A percentile compares a stretch with the other conserved stretches of the same genome.
Evolutionary conservation across 1,140 invertebrate genomes (phyloP).

Genomic region (Cardiocondyla obscurior): DNA sequence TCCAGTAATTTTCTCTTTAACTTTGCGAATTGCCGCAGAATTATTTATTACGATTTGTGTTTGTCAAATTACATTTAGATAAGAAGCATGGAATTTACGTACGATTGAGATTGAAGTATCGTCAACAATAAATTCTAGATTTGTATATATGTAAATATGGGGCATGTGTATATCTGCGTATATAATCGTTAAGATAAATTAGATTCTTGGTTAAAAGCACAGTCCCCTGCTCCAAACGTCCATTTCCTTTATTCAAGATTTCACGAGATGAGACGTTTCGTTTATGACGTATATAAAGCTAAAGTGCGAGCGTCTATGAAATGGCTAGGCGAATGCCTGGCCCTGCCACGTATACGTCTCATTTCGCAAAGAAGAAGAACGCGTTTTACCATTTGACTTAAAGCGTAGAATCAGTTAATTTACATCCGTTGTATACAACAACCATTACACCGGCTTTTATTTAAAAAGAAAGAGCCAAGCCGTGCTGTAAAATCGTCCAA

Average conservation of each 20-base stretch:
- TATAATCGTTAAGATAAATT: conserved; percentile 23
- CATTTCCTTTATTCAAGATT: conserved; percentile 46
- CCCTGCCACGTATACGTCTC: conserved; percentile 6
- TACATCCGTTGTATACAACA: neutral
- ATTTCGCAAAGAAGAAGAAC: conserved; percentile 12
- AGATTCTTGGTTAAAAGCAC: neutral
- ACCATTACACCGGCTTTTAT: neutral
- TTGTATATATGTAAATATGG: too few species aligned
- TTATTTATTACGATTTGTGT: conserved; percentile 8
- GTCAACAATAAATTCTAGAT: neutral
- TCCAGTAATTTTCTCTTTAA: neutral
- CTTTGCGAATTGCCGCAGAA: neutral
- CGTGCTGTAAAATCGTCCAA: neutral
- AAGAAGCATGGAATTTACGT: neutral
- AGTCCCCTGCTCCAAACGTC: neutral
- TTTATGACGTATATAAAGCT: conserved; percentile 45
- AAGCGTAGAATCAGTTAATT: conserved; percentile 3
- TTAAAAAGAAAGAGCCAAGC: neutral
- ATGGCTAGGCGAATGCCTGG: neutral
- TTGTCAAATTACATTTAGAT: neutral
- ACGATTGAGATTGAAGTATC: neutral
- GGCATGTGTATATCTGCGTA: neutral
- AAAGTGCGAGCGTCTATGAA: conserved; percentile 27
- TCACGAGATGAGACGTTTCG: conserved; percentile 27
- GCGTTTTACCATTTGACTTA: conserved; percentile 6